Base-by-base conservation (phyloP, 2,797 vertebrate genomes). In the Brachyalestes nurse region DNA sequence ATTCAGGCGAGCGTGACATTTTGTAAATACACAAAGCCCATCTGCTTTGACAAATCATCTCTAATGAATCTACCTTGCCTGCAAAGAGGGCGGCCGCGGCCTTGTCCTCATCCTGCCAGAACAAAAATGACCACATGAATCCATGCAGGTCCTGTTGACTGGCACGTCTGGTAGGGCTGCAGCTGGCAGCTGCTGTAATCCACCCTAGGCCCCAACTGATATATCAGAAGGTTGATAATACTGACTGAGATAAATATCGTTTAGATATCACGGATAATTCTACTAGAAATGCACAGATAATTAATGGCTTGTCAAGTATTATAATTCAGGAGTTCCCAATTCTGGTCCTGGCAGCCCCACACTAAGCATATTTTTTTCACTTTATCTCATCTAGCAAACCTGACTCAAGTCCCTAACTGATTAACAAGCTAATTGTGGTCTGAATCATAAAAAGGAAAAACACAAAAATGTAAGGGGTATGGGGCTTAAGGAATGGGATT, bases 11-110 rank as follows among this genome's bases (percentile, higher is more conserved):
- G 85, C 77, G 77, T 84, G 86, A 87, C 66, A 73, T 72, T 78
- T 67, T 78, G 83, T 83, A 89, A 87, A 88, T 77, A 78, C 86
- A 84, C 77, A 75, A 70, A 47, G 78, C 67, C 81, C 79, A 86
- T 83, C 85, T 55, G 85, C 86, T 83, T 84, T 87, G 86, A 91
- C 86, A 64, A 86, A 87, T 83, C 71, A 77, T 73, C 76, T 72
- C 84, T 81, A 87, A 85, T 88, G 75, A 87, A 83, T 65, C 84
- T 12, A 49, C 83, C 84, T 86, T 89, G 72, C 64, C 80, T 87
- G 70, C 71, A 80, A 85, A 85, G 85, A 86, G 64, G 73, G 81
- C 73, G 62, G 65, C 67, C 86, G 76, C n/a, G 71, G 57, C 73
- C 75, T 55, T 78, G 78, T 77, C 78, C 60, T 82, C 78, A 84